Percentiles rank a stretch among this genome's conserved stretches.
These are phyloP conservation scores for Asbolus verrucosus DNA, from an alignment of 1,140 invertebrate species.

Conservation along the genomic window DNA sequence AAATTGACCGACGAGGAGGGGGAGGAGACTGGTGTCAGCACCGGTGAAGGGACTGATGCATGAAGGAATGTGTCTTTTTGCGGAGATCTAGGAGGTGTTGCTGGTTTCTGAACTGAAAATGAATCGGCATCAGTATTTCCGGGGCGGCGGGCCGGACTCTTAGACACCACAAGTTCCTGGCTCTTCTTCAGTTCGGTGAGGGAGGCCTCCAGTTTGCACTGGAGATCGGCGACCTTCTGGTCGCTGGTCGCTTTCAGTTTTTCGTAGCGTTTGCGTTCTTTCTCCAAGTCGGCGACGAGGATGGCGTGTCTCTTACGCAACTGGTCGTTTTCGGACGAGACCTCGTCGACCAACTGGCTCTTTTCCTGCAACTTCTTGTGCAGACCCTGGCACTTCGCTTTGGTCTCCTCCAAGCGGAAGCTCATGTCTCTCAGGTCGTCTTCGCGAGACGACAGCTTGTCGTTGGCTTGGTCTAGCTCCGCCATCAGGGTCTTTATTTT, in stretches of 20 bases:
- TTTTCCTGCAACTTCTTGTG: conserved; percentile 60
- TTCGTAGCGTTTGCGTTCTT: conserved; percentile 46
- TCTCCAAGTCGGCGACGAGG: background rate
- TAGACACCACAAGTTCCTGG: conserved; percentile 56
- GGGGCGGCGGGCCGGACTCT: conserved; percentile 41
- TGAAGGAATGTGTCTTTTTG: conserved; percentile 54
- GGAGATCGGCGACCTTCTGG: conserved; percentile 22
- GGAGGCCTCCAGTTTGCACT: conserved; percentile 43
- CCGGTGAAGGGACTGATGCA: conserved; percentile 48
- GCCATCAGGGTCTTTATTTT: background rate
- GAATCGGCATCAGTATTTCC: conserved; percentile 59
- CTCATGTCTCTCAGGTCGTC: conserved; percentile 5
- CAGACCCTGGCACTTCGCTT: background rate
- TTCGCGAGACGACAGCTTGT: background rate
- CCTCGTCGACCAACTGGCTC: background rate
- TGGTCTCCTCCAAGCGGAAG: background rate
- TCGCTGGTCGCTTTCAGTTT: conserved; percentile 29
- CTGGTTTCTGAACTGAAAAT: conserved; percentile 61
- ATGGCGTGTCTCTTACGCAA: conserved; percentile 22
- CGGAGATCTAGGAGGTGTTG: conserved; percentile 56
- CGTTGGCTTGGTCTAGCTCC: background rate
- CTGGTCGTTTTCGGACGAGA: conserved; percentile 7
- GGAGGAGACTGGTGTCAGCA: conserved; percentile 6
- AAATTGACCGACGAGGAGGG: conserved; percentile 18
- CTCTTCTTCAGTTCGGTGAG: conserved; percentile 54